phyloP scores from a whole-genome alignment of 1,140 invertebrate species.

The Drosophila nasuta region DNA sequence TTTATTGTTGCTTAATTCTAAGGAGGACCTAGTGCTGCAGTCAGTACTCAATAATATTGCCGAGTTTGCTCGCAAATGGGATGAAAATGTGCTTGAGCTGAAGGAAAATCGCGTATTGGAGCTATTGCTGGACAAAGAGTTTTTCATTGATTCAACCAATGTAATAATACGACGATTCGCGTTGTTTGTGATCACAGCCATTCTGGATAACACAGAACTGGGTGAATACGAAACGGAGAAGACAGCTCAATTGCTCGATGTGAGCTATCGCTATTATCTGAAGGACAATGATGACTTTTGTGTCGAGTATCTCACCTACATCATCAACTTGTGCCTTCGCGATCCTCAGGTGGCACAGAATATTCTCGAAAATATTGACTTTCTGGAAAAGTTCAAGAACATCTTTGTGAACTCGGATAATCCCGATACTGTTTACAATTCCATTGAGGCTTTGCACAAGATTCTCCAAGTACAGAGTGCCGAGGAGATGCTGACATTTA shows the following conservation, averaged over 20 bases:
- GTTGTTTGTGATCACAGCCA: constrained; percentile 57
- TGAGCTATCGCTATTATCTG: constrained; percentile 50
- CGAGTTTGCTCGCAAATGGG: constrained; percentile 65
- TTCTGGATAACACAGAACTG: constrained; percentile 66
- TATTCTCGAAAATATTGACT: constrained; percentile 49
- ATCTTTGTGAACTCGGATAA: constrained; percentile 63
- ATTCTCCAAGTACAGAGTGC: constrained; percentile 61
- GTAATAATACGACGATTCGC: constrained; percentile 67
- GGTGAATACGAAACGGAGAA: constrained; percentile 58
- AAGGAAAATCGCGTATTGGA: constrained; percentile 56
- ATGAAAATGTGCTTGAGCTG: constrained; percentile 62
- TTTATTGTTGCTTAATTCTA: constrained; percentile 63
- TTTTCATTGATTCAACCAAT: constrained; percentile 57
- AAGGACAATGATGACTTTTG: constrained; percentile 72
- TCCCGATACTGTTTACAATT: constrained; percentile 70
- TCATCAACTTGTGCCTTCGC: constrained; percentile 67
- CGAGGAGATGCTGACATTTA: constrained; percentile 61
- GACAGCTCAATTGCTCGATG: constrained; percentile 40
- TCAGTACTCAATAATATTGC: constrained; percentile 66
- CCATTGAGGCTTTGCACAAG: constrained; percentile 67
- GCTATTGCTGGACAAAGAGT: constrained; percentile 55
- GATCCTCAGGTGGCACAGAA: constrained; percentile 68
- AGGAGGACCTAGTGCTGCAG: constrained; percentile 64
- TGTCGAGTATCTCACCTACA: constrained; percentile 69
- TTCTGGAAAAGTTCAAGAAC: constrained; percentile 65